These are phyloP conservation scores for Mellivora capensis DNA, from an alignment of 2,113 vertebrate genomes.

Conservation along the genomic window DNA sequence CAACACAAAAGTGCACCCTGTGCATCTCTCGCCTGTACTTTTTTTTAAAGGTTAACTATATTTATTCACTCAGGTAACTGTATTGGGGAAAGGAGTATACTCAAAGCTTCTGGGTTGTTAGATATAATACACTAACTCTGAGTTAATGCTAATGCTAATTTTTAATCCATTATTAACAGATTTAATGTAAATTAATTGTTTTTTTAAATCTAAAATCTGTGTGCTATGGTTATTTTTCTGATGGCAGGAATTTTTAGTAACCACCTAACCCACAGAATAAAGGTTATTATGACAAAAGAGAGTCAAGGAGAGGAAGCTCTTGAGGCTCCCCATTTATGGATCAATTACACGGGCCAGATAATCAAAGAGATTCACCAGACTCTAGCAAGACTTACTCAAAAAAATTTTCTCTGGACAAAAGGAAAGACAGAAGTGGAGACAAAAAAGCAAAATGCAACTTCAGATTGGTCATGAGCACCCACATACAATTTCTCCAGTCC, in stretches of 20 bases:
- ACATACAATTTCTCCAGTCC: not conserved
- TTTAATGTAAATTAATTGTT: not conserved
- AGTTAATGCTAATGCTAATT: not conserved
- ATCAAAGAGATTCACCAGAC: not conserved
- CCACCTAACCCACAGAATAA: not conserved
- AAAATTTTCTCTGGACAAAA: not conserved
- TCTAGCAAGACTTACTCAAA: not conserved
- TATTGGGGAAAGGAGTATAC: not conserved
- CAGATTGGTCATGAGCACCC: not conserved
- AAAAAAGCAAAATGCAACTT: not conserved
- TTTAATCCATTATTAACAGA: not conserved
- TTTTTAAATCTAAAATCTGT: not conserved
- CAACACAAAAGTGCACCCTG: not conserved
- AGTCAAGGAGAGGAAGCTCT: not conserved
- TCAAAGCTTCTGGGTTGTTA: not conserved
- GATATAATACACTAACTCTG: not conserved
- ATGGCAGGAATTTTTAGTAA: not conserved
- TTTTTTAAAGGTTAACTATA: not conserved
- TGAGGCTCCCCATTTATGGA: not conserved
- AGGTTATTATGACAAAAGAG: not conserved
- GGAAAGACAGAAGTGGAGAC: not conserved
- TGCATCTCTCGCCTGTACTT: not conserved
- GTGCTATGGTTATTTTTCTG: not conserved
- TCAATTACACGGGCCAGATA: not conserved
- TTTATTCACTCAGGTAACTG: not conserved